A percentile compares a stretch with the other conserved stretches of the same genome.
Evolutionary conservation across 2,113 vertebrate genomes (phyloP).

Genomic region (Martes martes): DNA sequence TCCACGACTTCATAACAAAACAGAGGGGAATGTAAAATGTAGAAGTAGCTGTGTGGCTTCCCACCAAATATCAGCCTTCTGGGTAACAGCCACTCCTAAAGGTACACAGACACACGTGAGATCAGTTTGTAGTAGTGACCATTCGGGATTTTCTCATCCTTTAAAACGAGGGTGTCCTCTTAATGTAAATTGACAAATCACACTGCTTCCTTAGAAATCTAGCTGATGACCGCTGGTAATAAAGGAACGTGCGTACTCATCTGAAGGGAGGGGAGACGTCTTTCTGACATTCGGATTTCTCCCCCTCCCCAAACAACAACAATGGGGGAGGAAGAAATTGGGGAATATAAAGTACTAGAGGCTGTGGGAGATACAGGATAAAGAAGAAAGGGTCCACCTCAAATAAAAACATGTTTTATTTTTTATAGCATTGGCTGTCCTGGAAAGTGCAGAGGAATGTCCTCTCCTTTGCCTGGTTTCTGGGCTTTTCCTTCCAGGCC

Average conservation of each 20-base stretch:
- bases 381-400: not conserved
- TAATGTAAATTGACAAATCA: not conserved
- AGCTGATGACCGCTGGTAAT: not conserved
- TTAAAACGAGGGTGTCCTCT: not conserved
- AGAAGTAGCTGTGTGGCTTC: not conserved
- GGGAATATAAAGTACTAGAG: not conserved
- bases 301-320: not conserved
- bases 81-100: not conserved
- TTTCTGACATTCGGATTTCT: not conserved
- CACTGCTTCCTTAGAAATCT: not conserved
- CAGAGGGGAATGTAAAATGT: not conserved
- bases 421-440: not conserved
- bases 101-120: accelerated
- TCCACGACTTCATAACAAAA: not conserved
- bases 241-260: not conserved
- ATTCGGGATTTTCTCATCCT: not conserved
- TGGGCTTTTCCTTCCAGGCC: not conserved
- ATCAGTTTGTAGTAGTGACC: not conserved
- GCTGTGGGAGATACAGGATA: not conserved
- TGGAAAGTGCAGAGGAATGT: not conserved
- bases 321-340: not conserved
- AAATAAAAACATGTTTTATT: not conserved
- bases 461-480: not conserved
- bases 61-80: not conserved
- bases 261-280: not conserved